These are phyloP conservation scores for Otis tarda DNA, from an alignment of 2,113 vertebrate species.

Conservation along the genomic window DNA sequence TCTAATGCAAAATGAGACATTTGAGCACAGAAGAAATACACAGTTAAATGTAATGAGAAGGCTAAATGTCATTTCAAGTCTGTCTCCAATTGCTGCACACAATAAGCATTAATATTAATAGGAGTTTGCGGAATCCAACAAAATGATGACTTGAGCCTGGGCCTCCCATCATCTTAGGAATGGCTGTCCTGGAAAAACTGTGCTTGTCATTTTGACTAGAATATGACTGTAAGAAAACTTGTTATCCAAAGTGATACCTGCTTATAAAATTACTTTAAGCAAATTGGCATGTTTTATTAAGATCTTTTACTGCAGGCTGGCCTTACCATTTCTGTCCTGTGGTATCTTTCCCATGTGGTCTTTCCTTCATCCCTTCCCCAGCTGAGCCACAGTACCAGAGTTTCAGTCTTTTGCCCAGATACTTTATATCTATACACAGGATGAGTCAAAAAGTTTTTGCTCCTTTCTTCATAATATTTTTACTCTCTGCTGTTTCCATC, in stretches of 20 bases:
- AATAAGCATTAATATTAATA: slow-evolving; percentile 13
- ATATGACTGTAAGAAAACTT: background rate
- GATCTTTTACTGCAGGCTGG: background rate
- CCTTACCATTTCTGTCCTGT: background rate
- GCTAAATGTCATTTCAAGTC: slow-evolving; percentile 17
- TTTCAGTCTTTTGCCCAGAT: background rate
- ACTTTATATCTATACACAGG: background rate
- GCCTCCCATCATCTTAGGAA: background rate
- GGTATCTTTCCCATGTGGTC: background rate
- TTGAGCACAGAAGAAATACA: slow-evolving; percentile 16
- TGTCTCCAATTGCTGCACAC: background rate
- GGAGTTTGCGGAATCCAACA: background rate
- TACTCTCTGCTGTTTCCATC: background rate
- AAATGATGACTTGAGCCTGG: background rate
- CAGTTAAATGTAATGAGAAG: background rate
- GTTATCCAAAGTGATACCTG: background rate
- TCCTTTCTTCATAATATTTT: background rate
- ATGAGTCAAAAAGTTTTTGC: background rate
- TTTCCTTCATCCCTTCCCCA: background rate
- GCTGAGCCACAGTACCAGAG: background rate
- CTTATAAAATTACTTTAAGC: background rate
- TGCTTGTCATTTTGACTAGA: background rate
- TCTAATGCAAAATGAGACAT: slow-evolving; percentile 43
- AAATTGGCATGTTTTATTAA: background rate
- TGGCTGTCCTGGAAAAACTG: background rate